A percentile compares a stretch with the other conserved stretches of the same genome.
phyloP scores from a whole-genome alignment of 2,113 vertebrate species.

The Panthera tigris region DNA sequence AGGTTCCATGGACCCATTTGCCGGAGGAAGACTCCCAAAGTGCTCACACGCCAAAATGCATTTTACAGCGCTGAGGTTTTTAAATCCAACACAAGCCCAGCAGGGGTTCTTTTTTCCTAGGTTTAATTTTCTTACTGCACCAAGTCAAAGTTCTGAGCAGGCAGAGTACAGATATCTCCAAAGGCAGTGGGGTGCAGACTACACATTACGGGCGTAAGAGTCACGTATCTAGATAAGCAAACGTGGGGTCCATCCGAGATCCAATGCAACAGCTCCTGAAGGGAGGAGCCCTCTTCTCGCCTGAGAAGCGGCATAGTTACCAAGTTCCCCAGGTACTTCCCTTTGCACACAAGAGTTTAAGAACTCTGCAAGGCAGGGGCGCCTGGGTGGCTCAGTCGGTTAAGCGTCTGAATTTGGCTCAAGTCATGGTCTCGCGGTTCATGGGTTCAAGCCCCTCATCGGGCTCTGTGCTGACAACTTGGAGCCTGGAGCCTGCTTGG shows the following conservation, averaged over 20 bases:
- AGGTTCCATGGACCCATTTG: background rate
- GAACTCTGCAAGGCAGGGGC: background rate
- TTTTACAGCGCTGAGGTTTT: background rate
- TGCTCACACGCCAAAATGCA: background rate
- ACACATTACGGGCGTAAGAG: background rate
- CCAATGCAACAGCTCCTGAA: background rate
- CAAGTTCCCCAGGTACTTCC: background rate
- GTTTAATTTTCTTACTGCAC: background rate
- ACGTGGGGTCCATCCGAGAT: background rate
- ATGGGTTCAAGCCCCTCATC: no score
- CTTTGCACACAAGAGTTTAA: background rate
- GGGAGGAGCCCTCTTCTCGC: background rate
- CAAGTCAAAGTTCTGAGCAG: background rate
- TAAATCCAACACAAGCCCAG: background rate
- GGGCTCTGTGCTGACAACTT: no score
- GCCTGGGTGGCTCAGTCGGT: no score
- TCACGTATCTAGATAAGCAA: rapidly evolving
- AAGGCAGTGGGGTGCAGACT: background rate
- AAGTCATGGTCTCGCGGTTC: no score
- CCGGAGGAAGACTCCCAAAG: background rate
- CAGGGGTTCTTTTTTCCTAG: background rate
- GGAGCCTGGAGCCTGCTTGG: no score
- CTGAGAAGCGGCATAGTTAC: background rate
- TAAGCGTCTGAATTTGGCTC: no score
- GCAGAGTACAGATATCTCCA: background rate